Evolutionary conservation across 2,113 vertebrate species (phyloP), one percentile per base, ranked within the genome.

Genomic region (Brachyhypopomus occidentalis): DNA sequence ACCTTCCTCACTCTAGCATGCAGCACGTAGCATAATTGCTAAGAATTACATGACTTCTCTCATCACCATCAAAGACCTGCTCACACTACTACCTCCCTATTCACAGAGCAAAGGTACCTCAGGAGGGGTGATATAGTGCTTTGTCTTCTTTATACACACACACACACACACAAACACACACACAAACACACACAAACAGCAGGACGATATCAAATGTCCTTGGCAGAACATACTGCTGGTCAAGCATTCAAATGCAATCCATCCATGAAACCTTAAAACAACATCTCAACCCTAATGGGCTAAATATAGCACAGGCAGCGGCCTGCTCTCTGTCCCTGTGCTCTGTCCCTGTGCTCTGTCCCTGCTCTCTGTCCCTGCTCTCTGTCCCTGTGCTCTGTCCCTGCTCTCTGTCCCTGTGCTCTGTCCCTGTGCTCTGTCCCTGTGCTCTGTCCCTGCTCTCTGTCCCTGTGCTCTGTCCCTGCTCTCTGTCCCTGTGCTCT

Each of bases 1-100:
- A 16, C 16, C 23, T 55, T 23, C 52, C 45, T 84, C 85, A 64
- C 86, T 82, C 82, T 85, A 73, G 80, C 77, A 86, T 67, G 5
- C 6, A 72, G 55, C 60, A 78, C 78, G 72, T 6, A 83, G 88
- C 79, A 89, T 80, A 25, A 73, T 30, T 23, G 22, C 23, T 48
- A 27, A 55, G 4, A 72, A 72, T n/a, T 16, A 60, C n/a, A 9
- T 71, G 52, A 60, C 14, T 23, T 27, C 0, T 45, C 9, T 59
- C 20, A 62, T 59, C 56, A 60, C 2, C 45, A 67, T 74, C 14
- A 75, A 81, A 75, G n/a, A 58, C n/a, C 63, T 62, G 30, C 30
- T 25, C 2, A n/a, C 5, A 11, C 11, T 52, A 72, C n/a, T 34
- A 16, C 12, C 23, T 17, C 5, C 62, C 64, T 17, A 4, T 0